phyloP scores from a whole-genome alignment of 2,113 vertebrate species.

The Pyrgilauda ruficollis region DNA sequence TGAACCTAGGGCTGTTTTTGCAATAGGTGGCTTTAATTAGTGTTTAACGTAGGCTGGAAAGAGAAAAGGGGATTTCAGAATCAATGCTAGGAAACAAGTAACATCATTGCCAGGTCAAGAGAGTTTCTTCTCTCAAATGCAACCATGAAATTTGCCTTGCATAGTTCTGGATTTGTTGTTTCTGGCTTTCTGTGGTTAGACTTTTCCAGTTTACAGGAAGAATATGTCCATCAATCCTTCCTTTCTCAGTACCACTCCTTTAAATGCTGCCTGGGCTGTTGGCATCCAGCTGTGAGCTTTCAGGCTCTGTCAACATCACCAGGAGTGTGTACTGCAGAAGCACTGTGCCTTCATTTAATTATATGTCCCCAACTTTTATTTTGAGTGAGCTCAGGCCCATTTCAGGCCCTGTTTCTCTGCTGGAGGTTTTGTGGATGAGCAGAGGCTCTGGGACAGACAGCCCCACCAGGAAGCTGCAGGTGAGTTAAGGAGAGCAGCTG shows the following conservation, averaged over 20 bases:
- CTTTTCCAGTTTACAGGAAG: neutral
- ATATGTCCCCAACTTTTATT: neutral
- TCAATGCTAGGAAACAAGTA: neutral
- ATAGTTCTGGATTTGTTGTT: neutral
- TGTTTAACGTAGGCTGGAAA: neutral
- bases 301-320: neutral
- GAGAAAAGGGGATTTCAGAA: neutral
- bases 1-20: neutral
- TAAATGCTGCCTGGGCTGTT: neutral
- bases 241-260: neutral
- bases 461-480: neutral
- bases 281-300: neutral
- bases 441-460: neutral
- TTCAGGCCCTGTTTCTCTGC: neutral
- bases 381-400: neutral
- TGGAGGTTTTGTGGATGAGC: neutral
- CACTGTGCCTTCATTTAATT: neutral
- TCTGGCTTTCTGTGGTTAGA: neutral
- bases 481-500: neutral
- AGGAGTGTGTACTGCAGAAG: neutral
- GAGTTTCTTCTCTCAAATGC: neutral
- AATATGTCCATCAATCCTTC: neutral
- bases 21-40: slow-evolving; percentile 11
- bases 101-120: neutral
- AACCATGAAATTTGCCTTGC: neutral